These are phyloP conservation scores for human DNA, from an alignment of 2,113 vertebrate genomes.

Conservation along the genomic window GRCh38 chr7:17674001-17674500, in stretches of 20 bases:
- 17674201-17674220: not conserved
- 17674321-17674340: not conserved
- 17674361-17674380: not conserved
- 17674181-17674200: not conserved
- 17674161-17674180: not conserved
- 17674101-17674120: not conserved
- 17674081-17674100: not conserved
- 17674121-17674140: rapidly evolving
- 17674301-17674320: rapidly evolving
- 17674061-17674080: not conserved
- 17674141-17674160: not conserved
- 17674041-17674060: not conserved
- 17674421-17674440: not conserved
- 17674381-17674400: not conserved
- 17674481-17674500: not conserved
- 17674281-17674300: too few species aligned
- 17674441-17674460: conserved; percentile 26
- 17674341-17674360: rapidly evolving
- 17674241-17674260: not conserved
- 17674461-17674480: not conserved
- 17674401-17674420: not conserved
- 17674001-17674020: not conserved
- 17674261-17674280: not conserved
- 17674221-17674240: not conserved
- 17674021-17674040: not conserved